These are phyloP conservation scores for Lutraria lutraria DNA, from an alignment of 2,888 invertebrate species.

Conservation along the genomic window DNA sequence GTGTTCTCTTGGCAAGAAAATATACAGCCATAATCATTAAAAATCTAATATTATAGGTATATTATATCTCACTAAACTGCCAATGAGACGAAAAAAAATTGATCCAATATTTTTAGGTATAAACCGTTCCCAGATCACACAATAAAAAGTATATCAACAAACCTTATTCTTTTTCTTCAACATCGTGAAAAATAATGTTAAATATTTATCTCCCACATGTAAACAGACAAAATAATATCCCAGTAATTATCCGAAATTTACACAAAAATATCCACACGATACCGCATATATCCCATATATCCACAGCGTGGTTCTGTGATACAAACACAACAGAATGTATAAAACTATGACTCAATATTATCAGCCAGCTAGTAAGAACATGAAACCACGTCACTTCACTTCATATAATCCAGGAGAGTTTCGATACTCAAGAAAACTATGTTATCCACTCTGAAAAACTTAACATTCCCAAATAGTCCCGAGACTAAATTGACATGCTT, in stretches of 20 bases:
- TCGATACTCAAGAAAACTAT: background rate
- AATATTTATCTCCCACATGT: background rate
- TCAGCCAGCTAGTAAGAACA: background rate
- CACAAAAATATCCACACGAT: background rate
- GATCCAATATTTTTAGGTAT: too few species aligned
- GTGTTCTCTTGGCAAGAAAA: too few species aligned
- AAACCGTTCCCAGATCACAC: background rate
- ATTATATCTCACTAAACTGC: too few species aligned
- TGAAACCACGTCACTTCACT: slow-evolving; percentile 13
- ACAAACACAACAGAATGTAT: background rate
- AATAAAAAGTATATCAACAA: background rate
- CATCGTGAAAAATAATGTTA: background rate
- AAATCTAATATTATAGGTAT: too few species aligned
- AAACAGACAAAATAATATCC: background rate
- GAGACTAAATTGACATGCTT: background rate
- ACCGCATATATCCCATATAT: background rate
- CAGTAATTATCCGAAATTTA: background rate
- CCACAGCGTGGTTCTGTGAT: background rate
- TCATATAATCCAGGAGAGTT: background rate
- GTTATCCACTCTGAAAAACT: background rate
- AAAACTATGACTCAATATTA: slow-evolving; percentile 14
- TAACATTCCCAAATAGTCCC: slow-evolving; percentile 1
- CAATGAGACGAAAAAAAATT: too few species aligned
- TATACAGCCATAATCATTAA: too few species aligned
- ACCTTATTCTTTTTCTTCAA: slow-evolving; percentile 19